These are phyloP conservation scores for Thoracochromis brauschi DNA, from an alignment of 2,113 vertebrate species.

Conservation along the genomic window DNA sequence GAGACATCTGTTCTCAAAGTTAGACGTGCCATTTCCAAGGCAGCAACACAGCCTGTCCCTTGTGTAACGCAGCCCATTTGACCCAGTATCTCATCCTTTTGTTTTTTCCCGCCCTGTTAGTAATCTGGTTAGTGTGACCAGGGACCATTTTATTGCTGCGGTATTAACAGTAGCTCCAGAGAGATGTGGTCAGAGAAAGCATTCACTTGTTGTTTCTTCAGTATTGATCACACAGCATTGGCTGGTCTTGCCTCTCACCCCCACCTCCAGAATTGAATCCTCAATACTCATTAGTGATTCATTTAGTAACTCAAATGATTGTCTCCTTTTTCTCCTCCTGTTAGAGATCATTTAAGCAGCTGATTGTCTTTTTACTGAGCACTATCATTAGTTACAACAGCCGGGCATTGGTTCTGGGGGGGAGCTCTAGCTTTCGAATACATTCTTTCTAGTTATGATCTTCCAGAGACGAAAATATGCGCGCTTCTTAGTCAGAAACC, in stretches of 20 bases:
- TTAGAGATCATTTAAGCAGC: neutral
- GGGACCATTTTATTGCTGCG: neutral
- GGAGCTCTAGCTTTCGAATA: neutral
- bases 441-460: constrained; percentile 12
- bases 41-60: neutral
- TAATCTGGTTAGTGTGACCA: neutral
- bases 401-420: neutral
- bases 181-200: neutral
- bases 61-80: neutral
- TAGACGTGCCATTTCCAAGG: neutral
- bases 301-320: neutral
- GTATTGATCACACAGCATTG: neutral
- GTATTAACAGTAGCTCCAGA: neutral
- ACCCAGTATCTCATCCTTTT: neutral
- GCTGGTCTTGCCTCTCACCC: neutral
- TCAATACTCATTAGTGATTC: neutral
- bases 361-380: neutral
- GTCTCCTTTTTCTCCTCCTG: neutral
- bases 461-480: neutral
- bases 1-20: neutral
- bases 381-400: neutral
- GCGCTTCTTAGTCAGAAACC: neutral
- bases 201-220: neutral
- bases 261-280: neutral
- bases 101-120: neutral